Evolutionary conservation across 2,113 vertebrate genomes (phyloP), one percentile per base, ranked within the genome.

Genomic region (Brachypodius melanocephalos): DNA sequence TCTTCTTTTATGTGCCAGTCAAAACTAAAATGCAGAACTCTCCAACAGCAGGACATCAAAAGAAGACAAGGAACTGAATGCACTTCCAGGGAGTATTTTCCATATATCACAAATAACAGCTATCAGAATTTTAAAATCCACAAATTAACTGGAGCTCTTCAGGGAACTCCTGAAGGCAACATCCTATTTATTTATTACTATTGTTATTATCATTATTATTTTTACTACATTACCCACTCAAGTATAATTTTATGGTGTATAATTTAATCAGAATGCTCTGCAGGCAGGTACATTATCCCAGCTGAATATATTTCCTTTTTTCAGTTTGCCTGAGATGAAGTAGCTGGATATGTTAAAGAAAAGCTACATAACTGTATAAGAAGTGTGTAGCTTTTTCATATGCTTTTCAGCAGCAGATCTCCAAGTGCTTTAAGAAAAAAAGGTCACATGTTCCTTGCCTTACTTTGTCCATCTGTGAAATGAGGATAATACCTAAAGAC

Each of bases 221-320:
- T 55, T 88, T 71, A 68, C 55, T 79, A 63, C 15, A 34, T 79
- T 13, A 75, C 81, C 91, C 86, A 58, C 40, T 81, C 34, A 66
- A 89, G 38, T 55, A 75, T 87, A 93, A 90, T 94, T 93, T 96
- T 94, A 93, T 85, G 54, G 40, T 79, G 42, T 77, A 42, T 74
- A 65, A 84, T 92, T 91, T 87, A 87, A 92, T 92, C 87, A 79
- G 71, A 72, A 82, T 31, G 49, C 85, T 95, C 84, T 90, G 89
- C 84, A 92, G 77, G 87, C 69, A 92, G 69, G 71, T 96, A 75
- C n/a, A 65, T 91, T 95, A 93, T 54, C 66, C 62, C 58, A 94
- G 74, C 74, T 78, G 36, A 95, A 28, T 28, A 15, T 26, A 38
- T 22, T 85, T 68, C 62, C 19, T 59, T 58, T 84, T 75, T 57